Conservation (phyloP, 2,113 vertebrate genomes). For the Megaleporinus macrocephalus region DNA sequence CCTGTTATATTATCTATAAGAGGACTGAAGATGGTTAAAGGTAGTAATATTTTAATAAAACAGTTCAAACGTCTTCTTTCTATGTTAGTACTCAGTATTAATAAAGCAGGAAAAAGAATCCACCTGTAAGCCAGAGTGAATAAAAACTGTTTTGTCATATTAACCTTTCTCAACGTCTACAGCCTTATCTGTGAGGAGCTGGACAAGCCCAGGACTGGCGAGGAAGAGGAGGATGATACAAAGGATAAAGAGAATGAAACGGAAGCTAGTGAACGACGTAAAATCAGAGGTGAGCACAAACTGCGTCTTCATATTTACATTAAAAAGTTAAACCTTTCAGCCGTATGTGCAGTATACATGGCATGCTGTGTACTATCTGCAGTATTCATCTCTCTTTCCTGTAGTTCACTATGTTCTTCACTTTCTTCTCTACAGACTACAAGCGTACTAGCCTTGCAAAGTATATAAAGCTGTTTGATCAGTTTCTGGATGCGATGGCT, state of each 20-base stretch:
- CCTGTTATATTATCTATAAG: too few relatives aligned
- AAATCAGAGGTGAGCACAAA: slow-evolving; percentile 75
- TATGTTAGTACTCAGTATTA: too few relatives aligned
- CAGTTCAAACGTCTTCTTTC: too few relatives aligned
- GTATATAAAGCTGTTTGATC: slow-evolving; percentile 87
- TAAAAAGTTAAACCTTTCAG: not conserved
- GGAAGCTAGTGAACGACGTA: slow-evolving; percentile 76
- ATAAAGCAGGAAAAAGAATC: too few relatives aligned
- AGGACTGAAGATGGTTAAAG: too few relatives aligned
- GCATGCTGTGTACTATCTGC: not conserved
- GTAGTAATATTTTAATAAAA: too few relatives aligned
- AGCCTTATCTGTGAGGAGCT: slow-evolving; percentile 89
- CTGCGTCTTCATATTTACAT: not conserved
- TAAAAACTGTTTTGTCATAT: not conserved
- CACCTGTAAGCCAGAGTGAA: not conserved
- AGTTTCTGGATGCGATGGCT: slow-evolving; percentile 87
- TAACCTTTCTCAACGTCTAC: not conserved
- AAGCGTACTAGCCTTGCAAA: slow-evolving; percentile 89
- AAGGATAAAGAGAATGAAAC: slow-evolving; percentile 71
- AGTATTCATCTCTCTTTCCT: not conserved
- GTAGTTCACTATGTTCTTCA: not conserved
- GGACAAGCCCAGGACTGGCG: slow-evolving; percentile 68
- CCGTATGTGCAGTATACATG: too few relatives aligned
- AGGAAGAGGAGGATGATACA: slow-evolving; percentile 69
- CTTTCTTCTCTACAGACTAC: slow-evolving; percentile 80